These are phyloP conservation scores for Hippocampus comes DNA, from an alignment of 2,113 vertebrate genomes.

Conservation along the genomic window DNA sequence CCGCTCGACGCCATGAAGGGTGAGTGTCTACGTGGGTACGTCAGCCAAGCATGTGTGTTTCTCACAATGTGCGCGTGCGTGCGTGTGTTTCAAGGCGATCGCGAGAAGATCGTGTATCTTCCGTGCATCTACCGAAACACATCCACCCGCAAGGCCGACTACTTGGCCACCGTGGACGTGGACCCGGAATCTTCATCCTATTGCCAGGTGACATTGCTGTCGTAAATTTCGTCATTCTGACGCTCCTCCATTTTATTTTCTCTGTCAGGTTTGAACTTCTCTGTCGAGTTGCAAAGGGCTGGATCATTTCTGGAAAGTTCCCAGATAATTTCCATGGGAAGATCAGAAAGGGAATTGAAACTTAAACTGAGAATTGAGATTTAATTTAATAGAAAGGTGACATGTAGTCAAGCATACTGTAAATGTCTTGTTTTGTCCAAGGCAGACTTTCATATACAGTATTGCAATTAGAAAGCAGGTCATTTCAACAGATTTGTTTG, in stretches of 20 bases:
- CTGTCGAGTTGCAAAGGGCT: too few relatives aligned
- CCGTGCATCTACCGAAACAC: conserved; percentile 91
- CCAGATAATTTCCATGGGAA: too few relatives aligned
- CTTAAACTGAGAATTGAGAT: too few relatives aligned
- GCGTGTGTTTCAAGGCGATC: conserved; percentile 69
- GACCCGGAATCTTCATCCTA: conserved; percentile 79
- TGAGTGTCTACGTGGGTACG: conserved; percentile 29
- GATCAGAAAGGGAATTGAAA: too few relatives aligned
- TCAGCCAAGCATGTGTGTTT: not conserved
- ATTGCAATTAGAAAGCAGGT: too few relatives aligned
- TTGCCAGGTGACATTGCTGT: conserved; percentile 75
- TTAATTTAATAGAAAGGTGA: too few relatives aligned
- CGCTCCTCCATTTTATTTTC: not conserved
- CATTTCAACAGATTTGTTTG: too few relatives aligned
- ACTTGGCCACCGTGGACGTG: conserved; percentile 89
- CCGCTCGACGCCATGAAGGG: conserved; percentile 92
- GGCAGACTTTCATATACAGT: too few relatives aligned
- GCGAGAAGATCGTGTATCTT: conserved; percentile 86
- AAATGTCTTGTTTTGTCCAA: too few relatives aligned
- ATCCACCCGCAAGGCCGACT: conserved; percentile 76
- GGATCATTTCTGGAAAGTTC: too few relatives aligned
- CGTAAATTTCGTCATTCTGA: not conserved
- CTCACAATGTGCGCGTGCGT: too few relatives aligned
- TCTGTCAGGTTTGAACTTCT: not conserved
- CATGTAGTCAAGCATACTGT: too few relatives aligned